Evolutionary conservation across 1,140 invertebrate species (phyloP).

Genomic region (Potamilus streckersoni): DNA sequence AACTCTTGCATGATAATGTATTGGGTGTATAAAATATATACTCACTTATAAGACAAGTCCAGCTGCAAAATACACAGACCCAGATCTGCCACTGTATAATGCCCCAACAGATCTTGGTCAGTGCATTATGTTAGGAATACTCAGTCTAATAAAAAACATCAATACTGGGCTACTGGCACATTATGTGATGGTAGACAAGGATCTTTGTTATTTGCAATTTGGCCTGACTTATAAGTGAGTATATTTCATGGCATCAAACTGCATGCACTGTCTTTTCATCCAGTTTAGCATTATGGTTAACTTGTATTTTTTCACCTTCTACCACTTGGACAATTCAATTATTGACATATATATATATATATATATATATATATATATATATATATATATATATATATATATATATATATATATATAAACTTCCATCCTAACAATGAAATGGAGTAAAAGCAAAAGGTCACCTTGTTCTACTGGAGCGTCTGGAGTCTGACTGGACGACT

Average conservation of each 20-base stretch:
- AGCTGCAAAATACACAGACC: no score
- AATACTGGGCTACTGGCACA: not conserved
- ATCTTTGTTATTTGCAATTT: no score
- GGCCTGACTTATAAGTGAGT: no score
- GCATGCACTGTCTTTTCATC: not conserved
- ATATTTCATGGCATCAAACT: not conserved
- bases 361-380: no score
- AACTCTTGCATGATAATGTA: not conserved
- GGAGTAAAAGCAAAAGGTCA: slow-evolving; percentile 12
- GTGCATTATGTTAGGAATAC: no score
- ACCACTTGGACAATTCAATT: not conserved
- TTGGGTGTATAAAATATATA: slow-evolving; percentile 5
- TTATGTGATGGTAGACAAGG: no score
- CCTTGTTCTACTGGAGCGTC: slow-evolving; percentile 46
- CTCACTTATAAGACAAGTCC: no score
- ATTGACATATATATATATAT: no score
- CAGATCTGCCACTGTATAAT: no score
- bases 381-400: no score
- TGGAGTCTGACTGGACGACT: slow-evolving; percentile 31
- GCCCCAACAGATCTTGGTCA: not conserved
- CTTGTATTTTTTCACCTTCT: slow-evolving; percentile 6
- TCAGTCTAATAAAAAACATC: not conserved
- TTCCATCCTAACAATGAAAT: not conserved
- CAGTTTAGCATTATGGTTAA: not conserved
- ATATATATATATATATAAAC: no score